Evolutionary conservation across 1,140 invertebrate species (phyloP), one percentile per base, ranked within the genome.

Genomic region (Nixonia krombeini): DNA sequence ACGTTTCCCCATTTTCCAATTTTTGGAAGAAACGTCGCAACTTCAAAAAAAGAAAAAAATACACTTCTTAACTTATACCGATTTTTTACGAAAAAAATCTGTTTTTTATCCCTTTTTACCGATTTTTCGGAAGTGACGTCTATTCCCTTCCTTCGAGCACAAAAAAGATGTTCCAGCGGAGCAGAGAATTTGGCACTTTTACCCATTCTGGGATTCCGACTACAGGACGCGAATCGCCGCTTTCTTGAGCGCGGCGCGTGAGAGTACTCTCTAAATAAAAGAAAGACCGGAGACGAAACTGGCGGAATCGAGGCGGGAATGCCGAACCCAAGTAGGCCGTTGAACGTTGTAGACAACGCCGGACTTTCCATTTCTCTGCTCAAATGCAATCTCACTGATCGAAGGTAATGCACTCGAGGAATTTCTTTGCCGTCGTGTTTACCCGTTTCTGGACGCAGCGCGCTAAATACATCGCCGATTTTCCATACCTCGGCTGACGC

Each of bases 301-400:
- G 56, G 61, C 55, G 61, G 65, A 58, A 63, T 63, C 49, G 58
- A 68, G 57, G 62, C 65, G 65, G 61, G 52, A 56, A 62, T 68
- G 65, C 38, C 37, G 52, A 58, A 68, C 53, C 56, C 58, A 62
- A 68, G 65, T 68, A 62, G 65, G 65, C 65, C 65, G 65, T 68
- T 68, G 65, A 68, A 68, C 58, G 64, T 62, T 62, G 57, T 62
- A 68, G 50, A 53, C 64, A 52, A 67, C 47, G 46, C 55, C 47
- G 62, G 64, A 61, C 65, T 68, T 68, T 68, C 65, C 65, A 68
- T 68, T 68, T 68, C 57, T 68, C 65, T 68, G 57, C 62, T 68
- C 47, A 68, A 68, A 67, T 67, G 57, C 52, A 62, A 12, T 47
- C 28, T 41, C 31, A 38, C 33, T 33, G 41, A 56, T 61, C 45